phyloP scores from a whole-genome alignment of 2,888 invertebrate species.

The Temnothorax ravouxi region DNA sequence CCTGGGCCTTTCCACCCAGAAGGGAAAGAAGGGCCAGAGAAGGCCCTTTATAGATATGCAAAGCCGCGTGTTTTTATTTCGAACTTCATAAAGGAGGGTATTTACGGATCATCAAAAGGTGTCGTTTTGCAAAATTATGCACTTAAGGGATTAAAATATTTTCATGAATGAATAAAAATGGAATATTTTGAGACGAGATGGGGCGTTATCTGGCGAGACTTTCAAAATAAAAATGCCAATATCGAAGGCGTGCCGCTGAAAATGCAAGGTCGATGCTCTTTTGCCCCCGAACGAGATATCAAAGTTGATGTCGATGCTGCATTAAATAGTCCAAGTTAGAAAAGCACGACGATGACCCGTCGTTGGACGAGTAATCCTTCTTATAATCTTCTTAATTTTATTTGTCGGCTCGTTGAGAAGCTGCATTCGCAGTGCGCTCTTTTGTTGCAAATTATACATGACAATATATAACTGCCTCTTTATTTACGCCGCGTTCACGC shows the following conservation, averaged over 20 bases:
- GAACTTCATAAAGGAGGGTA: too few species aligned
- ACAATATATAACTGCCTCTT: neutral
- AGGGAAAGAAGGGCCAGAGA: too few species aligned
- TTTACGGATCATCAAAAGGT: too few species aligned
- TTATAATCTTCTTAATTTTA: conserved; percentile 9
- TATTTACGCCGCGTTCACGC: neutral
- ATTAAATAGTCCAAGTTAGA: neutral
- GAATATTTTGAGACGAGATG: neutral
- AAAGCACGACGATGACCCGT: neutral
- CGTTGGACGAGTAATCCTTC: neutral
- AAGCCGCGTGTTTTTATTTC: too few species aligned
- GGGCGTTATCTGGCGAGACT: neutral
- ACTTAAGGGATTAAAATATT: neutral
- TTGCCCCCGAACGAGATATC: conserved; percentile 36
- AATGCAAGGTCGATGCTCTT: conserved; percentile 3
- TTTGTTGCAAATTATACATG: neutral
- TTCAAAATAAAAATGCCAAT: conserved; percentile 6
- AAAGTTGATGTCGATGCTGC: neutral
- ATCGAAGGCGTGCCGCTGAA: conserved; percentile 1
- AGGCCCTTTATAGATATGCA: too few species aligned
- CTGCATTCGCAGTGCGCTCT: neutral
- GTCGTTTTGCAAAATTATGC: too few species aligned
- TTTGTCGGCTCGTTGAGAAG: conserved; percentile 5
- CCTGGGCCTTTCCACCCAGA: too few species aligned
- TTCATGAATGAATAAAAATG: neutral